Conservation (phyloP, 1,140 invertebrate species). For the Bombus pascuorum region DNA sequence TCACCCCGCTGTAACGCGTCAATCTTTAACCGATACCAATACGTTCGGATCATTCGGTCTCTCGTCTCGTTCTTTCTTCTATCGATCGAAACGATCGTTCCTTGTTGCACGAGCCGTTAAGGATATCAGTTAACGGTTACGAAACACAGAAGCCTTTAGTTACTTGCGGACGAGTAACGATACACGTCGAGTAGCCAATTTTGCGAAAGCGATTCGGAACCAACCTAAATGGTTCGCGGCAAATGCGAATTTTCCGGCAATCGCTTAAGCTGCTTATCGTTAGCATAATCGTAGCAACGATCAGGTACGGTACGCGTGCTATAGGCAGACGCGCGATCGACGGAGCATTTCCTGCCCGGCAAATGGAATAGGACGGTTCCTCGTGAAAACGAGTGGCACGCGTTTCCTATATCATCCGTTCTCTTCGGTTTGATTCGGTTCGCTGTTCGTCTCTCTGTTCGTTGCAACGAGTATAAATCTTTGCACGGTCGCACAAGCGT, state of each 20-base stretch:
- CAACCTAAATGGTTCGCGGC: too few species aligned
- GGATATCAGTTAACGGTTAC: slow-evolving; percentile 23
- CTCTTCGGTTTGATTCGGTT: too few species aligned
- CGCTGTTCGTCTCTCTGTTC: slow-evolving; percentile 1
- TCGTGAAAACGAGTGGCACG: background rate
- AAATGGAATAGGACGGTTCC: background rate
- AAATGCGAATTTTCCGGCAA: background rate
- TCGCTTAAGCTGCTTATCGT: slow-evolving; percentile 18
- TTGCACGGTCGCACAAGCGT: background rate
- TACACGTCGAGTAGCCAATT: background rate
- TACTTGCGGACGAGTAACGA: background rate
- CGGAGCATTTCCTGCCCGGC: background rate
- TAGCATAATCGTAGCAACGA: slow-evolving; percentile 38
- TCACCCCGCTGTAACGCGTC: background rate
- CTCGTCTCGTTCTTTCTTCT: background rate
- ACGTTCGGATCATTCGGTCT: background rate
- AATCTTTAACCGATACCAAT: slow-evolving; percentile 37
- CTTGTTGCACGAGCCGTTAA: background rate
- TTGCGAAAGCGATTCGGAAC: slow-evolving; percentile 8
- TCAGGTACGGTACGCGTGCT: background rate
- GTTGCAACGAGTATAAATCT: slow-evolving; percentile 22
- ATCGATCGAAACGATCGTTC: background rate
- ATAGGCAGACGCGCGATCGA: too few species aligned
- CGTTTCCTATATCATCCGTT: too few species aligned
- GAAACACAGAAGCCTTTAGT: background rate